Evolutionary conservation across 2,797 vertebrate species (phyloP).

Genomic region (Cossypha polioptera): DNA sequence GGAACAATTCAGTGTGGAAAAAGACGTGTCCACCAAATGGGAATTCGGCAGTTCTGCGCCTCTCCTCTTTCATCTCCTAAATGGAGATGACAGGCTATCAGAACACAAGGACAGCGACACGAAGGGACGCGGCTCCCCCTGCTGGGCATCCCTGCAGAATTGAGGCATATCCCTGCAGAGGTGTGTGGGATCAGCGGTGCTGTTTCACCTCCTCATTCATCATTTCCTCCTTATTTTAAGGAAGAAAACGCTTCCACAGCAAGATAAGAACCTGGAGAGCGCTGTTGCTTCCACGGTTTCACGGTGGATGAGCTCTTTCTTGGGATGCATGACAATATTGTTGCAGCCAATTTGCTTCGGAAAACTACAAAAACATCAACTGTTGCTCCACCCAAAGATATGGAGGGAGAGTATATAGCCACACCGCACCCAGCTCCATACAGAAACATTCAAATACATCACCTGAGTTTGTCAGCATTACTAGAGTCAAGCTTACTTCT

Average conservation of each 20-base stretch:
- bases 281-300: background rate
- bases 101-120: background rate
- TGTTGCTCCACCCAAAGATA: background rate
- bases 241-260: background rate
- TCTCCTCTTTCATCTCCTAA: background rate
- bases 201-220: background rate
- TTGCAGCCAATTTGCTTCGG: background rate
- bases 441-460: background rate
- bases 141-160: background rate
- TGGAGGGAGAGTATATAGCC: background rate
- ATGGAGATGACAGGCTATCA: background rate
- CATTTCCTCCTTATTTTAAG: background rate
- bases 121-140: background rate
- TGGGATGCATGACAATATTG: background rate
- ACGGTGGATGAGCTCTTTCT: background rate
- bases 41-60: background rate
- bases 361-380: background rate
- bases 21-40: background rate
- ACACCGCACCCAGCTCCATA: background rate
- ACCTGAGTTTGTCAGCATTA: background rate
- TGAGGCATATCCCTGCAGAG: background rate
- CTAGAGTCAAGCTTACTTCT: background rate
- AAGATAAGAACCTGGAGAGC: background rate
- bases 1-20: background rate
- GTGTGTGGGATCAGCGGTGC: accelerated